These are phyloP conservation scores for Ophioninae sp. DNA, from an alignment of 2,888 invertebrate genomes.

Conservation along the genomic window DNA sequence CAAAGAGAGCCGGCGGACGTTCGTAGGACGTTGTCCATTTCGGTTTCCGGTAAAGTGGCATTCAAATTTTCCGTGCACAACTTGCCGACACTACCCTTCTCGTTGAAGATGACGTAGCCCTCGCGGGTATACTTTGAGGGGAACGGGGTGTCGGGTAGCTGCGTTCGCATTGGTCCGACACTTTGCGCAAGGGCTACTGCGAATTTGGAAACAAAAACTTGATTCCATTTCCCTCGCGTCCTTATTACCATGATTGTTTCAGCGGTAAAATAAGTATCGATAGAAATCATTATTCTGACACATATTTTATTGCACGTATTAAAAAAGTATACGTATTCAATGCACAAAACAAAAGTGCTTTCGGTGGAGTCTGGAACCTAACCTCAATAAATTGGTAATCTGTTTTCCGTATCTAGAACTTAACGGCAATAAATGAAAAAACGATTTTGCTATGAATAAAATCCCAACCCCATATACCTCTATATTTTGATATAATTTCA, in stretches of 20 bases:
- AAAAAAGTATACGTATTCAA: neutral
- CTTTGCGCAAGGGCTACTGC: conserved; percentile 90
- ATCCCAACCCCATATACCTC: too few species aligned
- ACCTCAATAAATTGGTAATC: neutral
- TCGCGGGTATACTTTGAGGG: conserved; percentile 87
- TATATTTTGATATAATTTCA: too few species aligned
- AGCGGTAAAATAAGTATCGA: too few species aligned
- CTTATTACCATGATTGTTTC: neutral
- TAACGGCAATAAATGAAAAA: too few species aligned
- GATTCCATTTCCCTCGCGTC: neutral
- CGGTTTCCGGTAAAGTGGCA: conserved; percentile 82
- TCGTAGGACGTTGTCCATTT: conserved; percentile 83
- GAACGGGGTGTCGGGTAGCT: conserved; percentile 86
- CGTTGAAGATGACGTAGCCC: conserved; percentile 93
- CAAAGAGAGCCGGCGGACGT: conserved; percentile 91
- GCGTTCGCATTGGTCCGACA: conserved; percentile 85
- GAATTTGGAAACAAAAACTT: conserved; percentile 18
- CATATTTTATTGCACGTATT: neutral
- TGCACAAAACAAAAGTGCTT: neutral
- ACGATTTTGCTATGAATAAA: too few species aligned
- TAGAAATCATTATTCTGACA: neutral
- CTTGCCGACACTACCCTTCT: conserved; percentile 90
- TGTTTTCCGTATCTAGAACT: too few species aligned
- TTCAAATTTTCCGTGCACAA: conserved; percentile 91
- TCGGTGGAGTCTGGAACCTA: neutral